Evolutionary conservation across 1,140 invertebrate genomes (phyloP), one percentile per base, ranked within the genome.

Genomic region (Thereuonema tuberculata): DNA sequence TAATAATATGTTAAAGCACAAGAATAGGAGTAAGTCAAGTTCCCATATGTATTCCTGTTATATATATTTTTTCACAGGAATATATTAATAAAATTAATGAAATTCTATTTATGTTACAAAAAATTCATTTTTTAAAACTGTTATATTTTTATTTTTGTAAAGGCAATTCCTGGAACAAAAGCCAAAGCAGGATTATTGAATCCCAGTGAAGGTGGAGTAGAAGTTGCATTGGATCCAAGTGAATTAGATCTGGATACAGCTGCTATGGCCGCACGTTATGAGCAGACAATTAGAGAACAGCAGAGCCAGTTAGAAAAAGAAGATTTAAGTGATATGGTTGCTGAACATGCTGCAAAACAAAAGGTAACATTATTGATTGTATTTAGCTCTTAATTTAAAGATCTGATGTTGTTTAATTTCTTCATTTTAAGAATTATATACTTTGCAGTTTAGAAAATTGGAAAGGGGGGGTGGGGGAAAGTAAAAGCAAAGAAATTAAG

Each of bases 251-350:
- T 94, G 68, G 93, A 98, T 72, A 89, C 89, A 47, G 89, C 93
- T 65, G 91, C 93, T 1, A 93, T 99, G 86, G 91, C 93, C 56
- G 90, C 91, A 37, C 78, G 94, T 31, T 98, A 98, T 73, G 96
- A 99, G 71, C 90, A 97, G 66, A 93, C 95, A 60, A 84, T 97
- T 75, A 79, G 90, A 49, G 93, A 96, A 69, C 85, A 92, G 67
- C 89, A 94, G 68, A 85, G 86, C 65, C 81, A 87, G 70, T 74
- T 90, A 29, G 84, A 86, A 62, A 86, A 91, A 63, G 96, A 98
- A 77, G 96, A 98, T 79, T 80, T 98, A 15, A 95, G 91, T 23
- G 95, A 99, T 70, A 97, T 99, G 93, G 81, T 98, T 61, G 93
- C 93, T 24, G 94, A 98, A 75, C 94, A 98, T 75, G 91, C 94